Evolutionary conservation across 2,797 vertebrate genomes (phyloP).

Genomic region (Mus spretus): DNA sequence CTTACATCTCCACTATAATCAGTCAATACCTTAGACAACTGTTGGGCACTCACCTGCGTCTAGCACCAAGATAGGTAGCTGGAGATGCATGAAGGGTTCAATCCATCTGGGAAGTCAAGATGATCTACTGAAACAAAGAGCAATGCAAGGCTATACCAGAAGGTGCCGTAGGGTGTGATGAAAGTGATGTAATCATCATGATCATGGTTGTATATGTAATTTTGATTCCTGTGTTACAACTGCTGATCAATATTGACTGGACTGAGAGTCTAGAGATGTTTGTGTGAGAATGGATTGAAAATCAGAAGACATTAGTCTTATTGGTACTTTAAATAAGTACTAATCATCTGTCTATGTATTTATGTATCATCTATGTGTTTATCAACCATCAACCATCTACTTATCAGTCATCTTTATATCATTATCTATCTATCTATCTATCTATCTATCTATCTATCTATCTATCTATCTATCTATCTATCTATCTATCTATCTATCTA

Average conservation of each 20-base stretch:
- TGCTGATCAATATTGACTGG: conserved; percentile 51
- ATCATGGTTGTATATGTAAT: conserved; percentile 59
- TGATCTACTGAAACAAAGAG: conserved; percentile 51
- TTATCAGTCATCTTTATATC: background rate
- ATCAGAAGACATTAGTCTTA: background rate
- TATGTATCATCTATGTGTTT: background rate
- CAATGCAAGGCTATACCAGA: conserved; percentile 24
- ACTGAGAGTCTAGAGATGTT: conserved; percentile 39
- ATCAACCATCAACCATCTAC: background rate
- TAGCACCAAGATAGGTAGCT: background rate
- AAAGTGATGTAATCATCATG: conserved; percentile 48
- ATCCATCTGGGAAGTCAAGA: conserved; percentile 50
- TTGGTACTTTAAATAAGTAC: conserved; percentile 28
- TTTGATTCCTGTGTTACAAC: conserved; percentile 58
- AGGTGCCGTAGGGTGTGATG: conserved; percentile 43
- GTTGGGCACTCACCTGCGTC: background rate
- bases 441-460: background rate
- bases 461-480: background rate
- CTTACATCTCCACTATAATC: conserved; percentile 42
- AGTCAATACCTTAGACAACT: background rate
- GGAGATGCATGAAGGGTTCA: background rate
- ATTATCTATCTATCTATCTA: background rate
- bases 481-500: no score
- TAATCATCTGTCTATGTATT: background rate
- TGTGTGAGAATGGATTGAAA: background rate